Base-by-base conservation (phyloP, 2,113 vertebrate species). In the Abramis brama region DNA sequence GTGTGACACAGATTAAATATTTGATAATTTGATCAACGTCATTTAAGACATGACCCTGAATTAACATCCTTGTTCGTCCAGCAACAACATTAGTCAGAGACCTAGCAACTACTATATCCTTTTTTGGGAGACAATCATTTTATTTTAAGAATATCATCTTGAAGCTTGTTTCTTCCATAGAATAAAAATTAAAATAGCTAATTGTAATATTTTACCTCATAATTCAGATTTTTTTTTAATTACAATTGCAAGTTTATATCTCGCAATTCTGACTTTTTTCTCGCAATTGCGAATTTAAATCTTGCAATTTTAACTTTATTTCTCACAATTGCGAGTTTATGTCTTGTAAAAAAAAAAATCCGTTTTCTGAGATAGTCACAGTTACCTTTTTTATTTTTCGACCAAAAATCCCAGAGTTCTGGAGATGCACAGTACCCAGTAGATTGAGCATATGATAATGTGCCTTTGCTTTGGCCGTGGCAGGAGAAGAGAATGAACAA, bases 401-500 rank as follows among this genome's bases (percentile, higher is more conserved):
- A 23, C 66, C 3, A 70, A 70, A 70, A 70, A 36, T 25, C 13
- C 6, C 27, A 68, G 27, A 33, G 64, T 30, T 30, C 7, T 71
- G 9, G 33, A 43, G 33, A 39, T 23, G 19, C 19, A 50, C 11
- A 25, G 13, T 17, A 77, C 47, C 4, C 15, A 52, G 3, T 52
- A 25, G 23, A 19, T 52, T 30, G 23, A 19, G 15, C 47, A 30
- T 59, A 23, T 52, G 45, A 47, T 52, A 17, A 75, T n/a, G 10
- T 39, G 19, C 0, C 13, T 3, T 60, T 36, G 12, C 7, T 25
- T 57, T 89, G 36, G 85, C 83, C 84, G 50, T 85, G 78, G 87
- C 89, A 99, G 98, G 98, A 99, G 92, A 99, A 97, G 90, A 97
- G 97, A 21, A 97, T 99, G 98, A 99, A 96, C 80, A 98, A 97